Evolutionary conservation across 2,113 vertebrate genomes (phyloP), one percentile per base, ranked within the genome.

Genomic region (Ceyx cyanopectus): DNA sequence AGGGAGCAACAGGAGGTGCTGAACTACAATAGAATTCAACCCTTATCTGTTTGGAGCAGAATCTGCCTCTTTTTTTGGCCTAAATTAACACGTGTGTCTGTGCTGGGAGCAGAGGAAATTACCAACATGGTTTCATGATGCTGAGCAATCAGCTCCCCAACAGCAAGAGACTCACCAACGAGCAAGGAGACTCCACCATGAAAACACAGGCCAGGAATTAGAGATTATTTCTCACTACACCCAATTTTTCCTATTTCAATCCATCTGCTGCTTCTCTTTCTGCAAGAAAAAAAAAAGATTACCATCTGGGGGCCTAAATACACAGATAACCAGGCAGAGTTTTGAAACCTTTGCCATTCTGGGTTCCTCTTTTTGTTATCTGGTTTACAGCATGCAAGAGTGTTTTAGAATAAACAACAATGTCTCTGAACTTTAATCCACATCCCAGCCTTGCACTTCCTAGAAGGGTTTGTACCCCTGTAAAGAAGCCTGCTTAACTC

Each of bases 321-420:
- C 11, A 26, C 4, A 68, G 69, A 66, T 32, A 67, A 68, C 75
- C 72, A 26, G 4, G 56, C 12, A 81, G 34, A 10, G 51, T 78
- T 80, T 70, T 67, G 56, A 76, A 85, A 90, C 30, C 29, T 43
- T 62, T 80, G 46, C 32, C 24, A 3, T 48, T 56, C 21, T 43
- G 26, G 27, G 60, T 95, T 94, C 81, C 75, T 92, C 43, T 87
- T 90, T 85, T 26, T 63, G 9, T 82, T 82, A 73, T 88, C 93
- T 91, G 78, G 50, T 41, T 20, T 9, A 26, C 3, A 50, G 12
- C 51, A 13, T 23, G n/a, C 17, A 40, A 21, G 65, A 70, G 37
- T 22, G 30, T 34, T 66, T 60, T 3, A 37, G 30, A 78, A 56
- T 50, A 79, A 92, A 92, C 54, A 81, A 18, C 22, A 29, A 29